These are phyloP conservation scores for Parauchenoglanis punctatus DNA, from an alignment of 2,797 vertebrate species.

Conservation along the genomic window DNA sequence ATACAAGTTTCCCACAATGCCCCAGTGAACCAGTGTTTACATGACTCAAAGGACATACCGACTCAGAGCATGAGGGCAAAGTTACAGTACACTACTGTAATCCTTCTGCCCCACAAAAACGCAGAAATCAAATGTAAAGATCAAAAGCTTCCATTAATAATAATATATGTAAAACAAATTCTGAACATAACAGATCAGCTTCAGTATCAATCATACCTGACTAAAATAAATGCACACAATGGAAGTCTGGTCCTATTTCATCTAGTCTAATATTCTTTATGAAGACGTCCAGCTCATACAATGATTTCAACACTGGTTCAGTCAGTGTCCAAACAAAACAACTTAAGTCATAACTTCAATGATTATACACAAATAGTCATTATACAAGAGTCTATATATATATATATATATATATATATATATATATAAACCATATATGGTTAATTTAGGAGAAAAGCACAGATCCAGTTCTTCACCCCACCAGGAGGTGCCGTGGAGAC, in stretches of 20 bases:
- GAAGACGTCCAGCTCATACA: constrained; percentile 22
- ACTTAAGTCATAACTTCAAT: constrained; percentile 26
- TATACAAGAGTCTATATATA: too few relatives aligned
- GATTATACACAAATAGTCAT: background rate
- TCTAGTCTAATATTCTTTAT: constrained; percentile 6
- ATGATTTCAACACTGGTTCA: constrained; percentile 38
- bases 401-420: background rate
- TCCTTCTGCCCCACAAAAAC: background rate
- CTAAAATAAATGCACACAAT: background rate
- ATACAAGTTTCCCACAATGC: constrained; percentile 3
- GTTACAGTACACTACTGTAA: background rate
- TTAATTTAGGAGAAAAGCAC: constrained; percentile 36
- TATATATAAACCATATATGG: constrained; percentile 8
- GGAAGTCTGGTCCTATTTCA: constrained; percentile 6
- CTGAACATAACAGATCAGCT: background rate
- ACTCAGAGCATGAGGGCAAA: background rate
- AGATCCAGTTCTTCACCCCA: constrained; percentile 40
- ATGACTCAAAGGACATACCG: background rate
- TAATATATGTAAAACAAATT: constrained; percentile 2
- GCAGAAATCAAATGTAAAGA: background rate
- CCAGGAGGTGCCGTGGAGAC: constrained; percentile 46
- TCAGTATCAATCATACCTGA: constrained; percentile 16
- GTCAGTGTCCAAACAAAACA: constrained; percentile 21
- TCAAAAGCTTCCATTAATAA: background rate
- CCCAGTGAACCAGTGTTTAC: constrained; percentile 16